phyloP scores from a whole-genome alignment of 2,888 invertebrate species.

The Agrotis ipsilon region DNA sequence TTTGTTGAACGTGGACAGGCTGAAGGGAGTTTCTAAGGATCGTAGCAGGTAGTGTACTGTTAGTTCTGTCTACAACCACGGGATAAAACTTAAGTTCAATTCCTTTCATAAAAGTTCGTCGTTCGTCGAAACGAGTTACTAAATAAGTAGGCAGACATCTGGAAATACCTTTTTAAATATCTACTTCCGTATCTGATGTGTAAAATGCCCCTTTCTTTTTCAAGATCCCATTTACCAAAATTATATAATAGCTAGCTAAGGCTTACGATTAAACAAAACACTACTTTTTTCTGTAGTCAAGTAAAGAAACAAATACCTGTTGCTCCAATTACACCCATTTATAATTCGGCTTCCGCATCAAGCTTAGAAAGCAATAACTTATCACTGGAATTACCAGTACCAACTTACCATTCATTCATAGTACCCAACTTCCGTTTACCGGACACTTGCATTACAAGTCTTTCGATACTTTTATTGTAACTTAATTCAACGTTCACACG shows the following conservation, averaged over 20 bases:
- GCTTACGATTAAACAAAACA: too few relatives aligned
- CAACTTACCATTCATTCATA: slow-evolving; percentile 51
- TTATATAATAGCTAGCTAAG: too few relatives aligned
- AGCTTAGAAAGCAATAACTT: slow-evolving; percentile 12
- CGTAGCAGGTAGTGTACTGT: too few relatives aligned
- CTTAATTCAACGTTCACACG: slow-evolving; percentile 71
- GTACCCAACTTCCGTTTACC: slow-evolving; percentile 50
- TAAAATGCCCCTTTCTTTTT: not conserved
- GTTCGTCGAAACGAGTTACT: not conserved
- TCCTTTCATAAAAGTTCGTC: not conserved
- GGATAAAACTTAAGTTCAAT: too few relatives aligned
- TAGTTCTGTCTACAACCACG: too few relatives aligned
- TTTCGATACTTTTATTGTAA: slow-evolving; percentile 59
- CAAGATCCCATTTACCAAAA: not conserved
- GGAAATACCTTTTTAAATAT: too few relatives aligned
- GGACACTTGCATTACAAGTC: slow-evolving; percentile 44
- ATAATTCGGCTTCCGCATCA: not conserved
- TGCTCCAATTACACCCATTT: too few relatives aligned
- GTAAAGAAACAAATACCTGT: not conserved
- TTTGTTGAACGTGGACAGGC: too few relatives aligned
- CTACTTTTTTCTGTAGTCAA: not conserved
- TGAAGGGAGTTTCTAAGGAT: too few relatives aligned
- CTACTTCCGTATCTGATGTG: not conserved
- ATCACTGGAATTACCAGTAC: slow-evolving; percentile 26
- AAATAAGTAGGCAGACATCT: not conserved